phyloP scores from a whole-genome alignment of 1,140 invertebrate species.

The Bombus impatiens region DNA sequence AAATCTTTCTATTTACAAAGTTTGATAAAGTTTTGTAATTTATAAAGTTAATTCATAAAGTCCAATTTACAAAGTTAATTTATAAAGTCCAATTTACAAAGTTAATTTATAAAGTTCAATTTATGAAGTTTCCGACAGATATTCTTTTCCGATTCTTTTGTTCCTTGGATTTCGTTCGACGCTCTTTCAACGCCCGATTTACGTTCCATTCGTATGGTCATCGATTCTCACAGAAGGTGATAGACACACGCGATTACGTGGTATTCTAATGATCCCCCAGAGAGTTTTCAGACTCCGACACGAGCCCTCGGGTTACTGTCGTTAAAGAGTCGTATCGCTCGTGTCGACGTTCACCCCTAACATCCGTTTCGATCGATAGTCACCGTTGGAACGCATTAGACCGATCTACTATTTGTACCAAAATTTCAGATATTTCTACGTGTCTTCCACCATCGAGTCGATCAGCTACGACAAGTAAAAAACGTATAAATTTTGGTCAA shows the following conservation, averaged over 20 bases:
- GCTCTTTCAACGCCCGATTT: conserved; percentile 22
- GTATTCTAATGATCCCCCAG: conserved; percentile 63
- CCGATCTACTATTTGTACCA: background rate
- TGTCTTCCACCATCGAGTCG: background rate
- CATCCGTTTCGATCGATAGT: conserved; percentile 44
- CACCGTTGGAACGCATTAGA: conserved; percentile 7
- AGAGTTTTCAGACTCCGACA: conserved; percentile 62
- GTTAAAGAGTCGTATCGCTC: conserved; percentile 59
- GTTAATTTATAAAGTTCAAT: too few relatives aligned
- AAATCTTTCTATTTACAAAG: background rate
- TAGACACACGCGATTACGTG: conserved; percentile 62
- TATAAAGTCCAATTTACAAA: too few relatives aligned
- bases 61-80: background rate
- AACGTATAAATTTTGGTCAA: background rate
- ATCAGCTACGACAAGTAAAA: background rate
- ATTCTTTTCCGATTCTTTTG: background rate
- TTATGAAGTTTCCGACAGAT: background rate
- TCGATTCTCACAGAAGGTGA: conserved; percentile 60
- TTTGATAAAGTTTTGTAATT: background rate
- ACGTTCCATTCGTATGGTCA: conserved; percentile 38
- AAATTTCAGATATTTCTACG: background rate
- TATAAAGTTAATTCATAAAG: background rate
- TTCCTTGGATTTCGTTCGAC: background rate
- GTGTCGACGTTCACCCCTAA: conserved; percentile 44
- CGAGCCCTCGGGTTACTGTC: conserved; percentile 54